Percentiles rank a stretch among this genome's conserved stretches.
phyloP scores from a whole-genome alignment of 2,888 invertebrate genomes.

The Adela reaumurella region DNA sequence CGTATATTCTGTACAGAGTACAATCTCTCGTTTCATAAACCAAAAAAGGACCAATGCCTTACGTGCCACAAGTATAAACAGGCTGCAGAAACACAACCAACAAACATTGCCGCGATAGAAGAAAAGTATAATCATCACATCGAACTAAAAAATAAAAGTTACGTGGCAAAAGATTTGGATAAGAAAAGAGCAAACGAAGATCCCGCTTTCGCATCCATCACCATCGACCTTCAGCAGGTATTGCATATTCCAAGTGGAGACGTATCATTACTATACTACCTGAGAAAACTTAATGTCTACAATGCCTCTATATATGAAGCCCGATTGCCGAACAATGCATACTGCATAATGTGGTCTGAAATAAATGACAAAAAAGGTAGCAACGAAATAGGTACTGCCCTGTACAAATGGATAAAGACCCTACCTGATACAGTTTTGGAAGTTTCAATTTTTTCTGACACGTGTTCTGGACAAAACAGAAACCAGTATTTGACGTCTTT shows the following conservation, averaged over 20 bases:
- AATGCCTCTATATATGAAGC: slow-evolving; percentile 2
- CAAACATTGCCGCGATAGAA: background rate
- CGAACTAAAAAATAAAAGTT: background rate
- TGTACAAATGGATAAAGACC: slow-evolving; percentile 4
- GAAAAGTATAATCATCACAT: background rate
- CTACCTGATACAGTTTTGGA: background rate
- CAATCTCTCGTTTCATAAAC: slow-evolving; percentile 12
- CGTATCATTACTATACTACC: background rate
- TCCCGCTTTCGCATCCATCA: background rate
- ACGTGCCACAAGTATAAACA: slow-evolving; percentile 10
- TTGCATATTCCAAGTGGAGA: background rate
- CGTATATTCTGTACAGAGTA: slow-evolving; percentile 12
- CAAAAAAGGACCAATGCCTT: slow-evolving; percentile 15
- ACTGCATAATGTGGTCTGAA: slow-evolving; percentile 11
- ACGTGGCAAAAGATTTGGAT: background rate
- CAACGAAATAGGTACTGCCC: slow-evolving; percentile 4
- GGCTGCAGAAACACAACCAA: background rate
- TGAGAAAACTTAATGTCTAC: background rate
- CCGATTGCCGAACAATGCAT: slow-evolving; percentile 8
- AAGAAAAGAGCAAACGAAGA: too few relatives aligned
- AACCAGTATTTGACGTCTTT: slow-evolving; percentile 8
- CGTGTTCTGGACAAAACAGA: slow-evolving; percentile 5
- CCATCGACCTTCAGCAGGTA: background rate
- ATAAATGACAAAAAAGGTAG: slow-evolving; percentile 5
- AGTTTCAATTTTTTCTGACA: slow-evolving; percentile 2